Evolutionary conservation across 1,140 invertebrate species (phyloP).

Genomic region (Hesperophylax magnus): DNA sequence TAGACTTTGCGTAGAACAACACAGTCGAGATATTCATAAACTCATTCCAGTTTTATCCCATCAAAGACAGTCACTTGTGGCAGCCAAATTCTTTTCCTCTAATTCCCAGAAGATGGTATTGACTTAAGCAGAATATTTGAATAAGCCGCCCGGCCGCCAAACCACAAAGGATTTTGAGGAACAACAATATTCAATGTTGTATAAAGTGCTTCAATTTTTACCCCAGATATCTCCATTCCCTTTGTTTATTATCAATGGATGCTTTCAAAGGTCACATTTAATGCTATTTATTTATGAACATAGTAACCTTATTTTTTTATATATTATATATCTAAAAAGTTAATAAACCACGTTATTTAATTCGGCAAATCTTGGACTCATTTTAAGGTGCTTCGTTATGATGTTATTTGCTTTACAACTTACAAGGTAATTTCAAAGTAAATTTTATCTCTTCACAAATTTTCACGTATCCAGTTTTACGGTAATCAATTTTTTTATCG

Average conservation of each 20-base stretch:
- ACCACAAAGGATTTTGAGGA: slow-evolving; percentile 14
- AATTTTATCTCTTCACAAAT: too few species aligned
- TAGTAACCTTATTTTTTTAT: too few species aligned
- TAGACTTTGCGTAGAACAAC: too few species aligned
- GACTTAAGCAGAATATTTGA: slow-evolving; percentile 21
- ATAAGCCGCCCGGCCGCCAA: background rate
- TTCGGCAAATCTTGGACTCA: too few species aligned
- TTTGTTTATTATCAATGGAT: slow-evolving; percentile 2
- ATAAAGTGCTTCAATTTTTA: background rate
- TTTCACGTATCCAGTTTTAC: too few species aligned
- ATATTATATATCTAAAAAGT: too few species aligned
- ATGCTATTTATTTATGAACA: too few species aligned
- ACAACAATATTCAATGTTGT: slow-evolving; percentile 24
- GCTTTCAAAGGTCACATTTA: background rate
- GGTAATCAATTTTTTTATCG: too few species aligned
- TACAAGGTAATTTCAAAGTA: too few species aligned
- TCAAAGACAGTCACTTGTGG: slow-evolving; percentile 24
- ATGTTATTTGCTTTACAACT: too few species aligned
- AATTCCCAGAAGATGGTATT: background rate
- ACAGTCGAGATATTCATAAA: background rate
- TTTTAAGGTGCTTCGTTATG: too few species aligned
- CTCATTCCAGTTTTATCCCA: slow-evolving; percentile 1
- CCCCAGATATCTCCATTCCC: background rate
- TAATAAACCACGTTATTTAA: too few species aligned
- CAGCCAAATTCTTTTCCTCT: slow-evolving; percentile 5